phyloP scores from a whole-genome alignment of 2,888 invertebrate species.

The Phoenoteleia sp. region DNA sequence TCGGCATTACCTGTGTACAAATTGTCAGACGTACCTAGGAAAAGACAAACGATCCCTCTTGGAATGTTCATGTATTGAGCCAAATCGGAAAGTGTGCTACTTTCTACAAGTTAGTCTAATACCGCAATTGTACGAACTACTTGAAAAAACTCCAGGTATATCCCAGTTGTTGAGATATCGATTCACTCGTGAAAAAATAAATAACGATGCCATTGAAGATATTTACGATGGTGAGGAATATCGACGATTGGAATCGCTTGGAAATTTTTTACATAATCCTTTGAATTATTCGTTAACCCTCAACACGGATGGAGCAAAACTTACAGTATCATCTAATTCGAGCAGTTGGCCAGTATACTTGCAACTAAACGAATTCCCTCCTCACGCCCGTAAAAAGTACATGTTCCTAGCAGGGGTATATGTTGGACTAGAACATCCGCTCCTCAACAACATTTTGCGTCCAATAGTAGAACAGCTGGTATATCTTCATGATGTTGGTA shows the following conservation, averaged over 20 bases:
- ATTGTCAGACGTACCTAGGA: constrained; percentile 4
- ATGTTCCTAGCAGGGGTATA: constrained; percentile 52
- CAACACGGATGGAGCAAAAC: constrained; percentile 52
- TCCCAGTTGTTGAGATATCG: neutral
- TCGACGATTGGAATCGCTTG: constrained; percentile 10
- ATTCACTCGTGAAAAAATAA: constrained; percentile 8
- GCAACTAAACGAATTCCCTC: constrained; percentile 68
- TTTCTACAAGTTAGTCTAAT: constrained; percentile 1
- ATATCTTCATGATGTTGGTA: neutral
- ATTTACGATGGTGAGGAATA: constrained; percentile 64
- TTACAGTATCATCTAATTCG: constrained; percentile 35
- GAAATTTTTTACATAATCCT: constrained; percentile 33
- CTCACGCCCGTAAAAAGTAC: constrained; percentile 56
- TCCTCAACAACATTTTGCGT: neutral
- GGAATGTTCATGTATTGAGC: neutral
- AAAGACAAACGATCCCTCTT: neutral
- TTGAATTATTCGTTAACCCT: constrained; percentile 53
- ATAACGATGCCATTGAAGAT: constrained; percentile 38
- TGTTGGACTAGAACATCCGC: constrained; percentile 48
- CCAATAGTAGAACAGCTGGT: constrained; percentile 16
- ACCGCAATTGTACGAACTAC: neutral
- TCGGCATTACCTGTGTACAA: constrained; percentile 3
- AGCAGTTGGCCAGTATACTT: constrained; percentile 62
- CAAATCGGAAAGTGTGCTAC: neutral
- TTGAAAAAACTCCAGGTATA: neutral